A percentile compares a stretch with the other conserved stretches of the same genome.
These are phyloP conservation scores for Clostera curtula DNA, from an alignment of 2,888 invertebrate species.

Conservation along the genomic window DNA sequence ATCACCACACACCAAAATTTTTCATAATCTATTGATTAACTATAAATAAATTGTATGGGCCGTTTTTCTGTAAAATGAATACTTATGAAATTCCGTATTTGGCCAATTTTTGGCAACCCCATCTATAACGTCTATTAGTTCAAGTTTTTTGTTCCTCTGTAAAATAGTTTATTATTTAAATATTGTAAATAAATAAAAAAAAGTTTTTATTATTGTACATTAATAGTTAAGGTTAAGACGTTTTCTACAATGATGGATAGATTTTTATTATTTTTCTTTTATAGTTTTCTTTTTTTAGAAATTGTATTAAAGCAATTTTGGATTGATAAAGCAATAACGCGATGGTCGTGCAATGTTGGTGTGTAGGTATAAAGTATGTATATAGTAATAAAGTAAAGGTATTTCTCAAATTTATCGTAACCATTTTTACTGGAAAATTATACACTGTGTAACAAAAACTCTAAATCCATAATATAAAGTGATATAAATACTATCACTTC, in stretches of 20 bases:
- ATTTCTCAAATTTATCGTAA: constrained; percentile 12
- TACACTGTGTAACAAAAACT: no score
- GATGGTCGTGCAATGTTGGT: constrained; percentile 57
- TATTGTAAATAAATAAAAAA: constrained; percentile 60
- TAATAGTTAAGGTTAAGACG: constrained; percentile 45
- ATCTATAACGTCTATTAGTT: constrained; percentile 49
- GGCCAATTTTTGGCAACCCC: not conserved
- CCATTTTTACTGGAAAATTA: constrained; percentile 8
- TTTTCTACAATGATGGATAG: constrained; percentile 48
- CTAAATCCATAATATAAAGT: no score
- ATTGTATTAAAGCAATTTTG: constrained; percentile 26
- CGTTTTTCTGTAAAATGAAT: no score
- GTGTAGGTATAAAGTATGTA: constrained; percentile 42
- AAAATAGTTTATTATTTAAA: constrained; percentile 65
- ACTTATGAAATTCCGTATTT: no score
- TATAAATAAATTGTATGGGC: no score
- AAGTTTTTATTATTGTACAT: constrained; percentile 70
- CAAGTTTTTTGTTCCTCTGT: constrained; percentile 70
- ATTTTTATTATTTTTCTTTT: constrained; percentile 17
- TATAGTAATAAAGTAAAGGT: constrained; percentile 19
- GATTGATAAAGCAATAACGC: constrained; percentile 34
- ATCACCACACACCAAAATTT: no score
- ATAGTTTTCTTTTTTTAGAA: constrained; percentile 19
- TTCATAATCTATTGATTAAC: no score
- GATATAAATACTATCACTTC: no score